These are phyloP conservation scores for Pygoscelis adeliae DNA, from an alignment of 2,113 vertebrate genomes.

Conservation along the genomic window DNA sequence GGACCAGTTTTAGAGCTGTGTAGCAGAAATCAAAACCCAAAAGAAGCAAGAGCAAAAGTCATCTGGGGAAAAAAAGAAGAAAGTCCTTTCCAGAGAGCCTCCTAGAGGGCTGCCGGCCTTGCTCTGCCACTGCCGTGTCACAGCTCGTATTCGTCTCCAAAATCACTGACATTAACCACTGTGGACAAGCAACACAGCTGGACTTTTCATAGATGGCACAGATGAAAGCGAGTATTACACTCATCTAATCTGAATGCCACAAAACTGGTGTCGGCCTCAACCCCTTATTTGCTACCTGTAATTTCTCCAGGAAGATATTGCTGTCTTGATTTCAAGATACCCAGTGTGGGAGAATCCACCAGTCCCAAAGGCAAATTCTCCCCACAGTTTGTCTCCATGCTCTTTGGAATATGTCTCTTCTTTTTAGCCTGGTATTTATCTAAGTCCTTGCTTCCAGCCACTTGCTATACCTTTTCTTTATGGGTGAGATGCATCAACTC, in stretches of 20 bases:
- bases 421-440: neutral
- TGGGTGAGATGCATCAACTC: neutral
- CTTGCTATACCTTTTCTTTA: neutral
- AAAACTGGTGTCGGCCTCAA: neutral
- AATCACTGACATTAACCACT: neutral
- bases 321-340: neutral
- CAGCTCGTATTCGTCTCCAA: neutral
- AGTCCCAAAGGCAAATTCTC: neutral
- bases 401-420: neutral
- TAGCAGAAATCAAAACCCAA: neutral
- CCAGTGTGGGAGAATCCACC: neutral
- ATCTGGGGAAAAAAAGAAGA: neutral
- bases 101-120: neutral
- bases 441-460: neutral
- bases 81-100: neutral
- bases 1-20: neutral
- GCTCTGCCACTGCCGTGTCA: neutral
- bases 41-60: neutral
- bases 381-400: neutral
- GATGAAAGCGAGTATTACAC: neutral
- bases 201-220: neutral
- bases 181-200: conserved; percentile 4
- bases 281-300: neutral
- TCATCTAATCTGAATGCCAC: neutral
- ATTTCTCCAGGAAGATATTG: neutral